These are phyloP conservation scores for Gasterosteus aculeatus DNA, from an alignment of 2,113 vertebrate species.

Conservation along the genomic window DNA sequence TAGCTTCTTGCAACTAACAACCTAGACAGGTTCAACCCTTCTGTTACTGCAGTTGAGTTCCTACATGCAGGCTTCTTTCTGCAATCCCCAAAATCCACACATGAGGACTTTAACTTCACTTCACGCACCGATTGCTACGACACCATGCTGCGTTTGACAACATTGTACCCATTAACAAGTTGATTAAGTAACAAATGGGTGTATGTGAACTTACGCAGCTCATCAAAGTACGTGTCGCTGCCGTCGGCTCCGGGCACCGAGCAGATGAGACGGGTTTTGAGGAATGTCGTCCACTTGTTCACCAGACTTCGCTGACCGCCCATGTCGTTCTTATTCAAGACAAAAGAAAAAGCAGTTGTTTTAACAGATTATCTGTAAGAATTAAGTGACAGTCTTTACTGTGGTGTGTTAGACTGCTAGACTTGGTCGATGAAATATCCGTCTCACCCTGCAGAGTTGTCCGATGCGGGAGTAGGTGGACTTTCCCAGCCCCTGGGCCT, in stretches of 20 bases:
- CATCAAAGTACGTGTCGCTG: conserved; percentile 92
- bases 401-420: not conserved
- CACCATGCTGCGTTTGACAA: not conserved
- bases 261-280: conserved; percentile 94
- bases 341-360: not conserved
- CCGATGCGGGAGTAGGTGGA: conserved; percentile 91
- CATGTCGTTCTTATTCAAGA: conserved; percentile 89
- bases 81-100: not conserved
- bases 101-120: not conserved
- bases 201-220: conserved; percentile 89
- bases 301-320: conserved; percentile 95
- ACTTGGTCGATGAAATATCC: not conserved
- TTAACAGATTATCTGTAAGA: not conserved
- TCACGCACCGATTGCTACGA: not conserved
- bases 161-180: not conserved
- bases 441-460: conserved; percentile 91
- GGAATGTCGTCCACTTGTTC: conserved; percentile 98
- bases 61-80: too few species aligned
- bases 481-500: conserved; percentile 90
- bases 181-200: not conserved
- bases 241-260: conserved; percentile 88
- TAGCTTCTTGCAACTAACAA: not conserved
- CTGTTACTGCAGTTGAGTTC: not conserved
- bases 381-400: too few species aligned
- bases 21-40: not conserved